Evolutionary conservation across 2,888 invertebrate species (phyloP), one percentile per base, ranked within the genome.

Genomic region (Hypselothyrea guttata): DNA sequence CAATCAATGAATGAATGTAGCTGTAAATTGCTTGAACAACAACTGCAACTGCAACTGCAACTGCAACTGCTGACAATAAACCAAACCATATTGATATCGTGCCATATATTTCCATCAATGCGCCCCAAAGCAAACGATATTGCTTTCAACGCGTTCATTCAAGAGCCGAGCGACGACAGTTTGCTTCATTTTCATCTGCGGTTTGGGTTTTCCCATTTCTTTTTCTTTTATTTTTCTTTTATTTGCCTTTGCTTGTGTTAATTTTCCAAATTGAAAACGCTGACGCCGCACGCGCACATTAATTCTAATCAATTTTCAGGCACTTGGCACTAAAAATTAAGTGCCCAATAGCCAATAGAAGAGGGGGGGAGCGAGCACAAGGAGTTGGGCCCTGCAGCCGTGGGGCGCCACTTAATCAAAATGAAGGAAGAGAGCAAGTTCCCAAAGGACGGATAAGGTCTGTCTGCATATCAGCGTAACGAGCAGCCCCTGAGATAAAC

Each of bases 241-340:
- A n/a, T n/a, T n/a, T n/a, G n/a, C n/a, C n/a, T n/a, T n/a, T n/a
- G n/a, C 31, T 33, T 37, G 44, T 38, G 53, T 66, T 71, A 66
- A 71, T 71, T 71, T 69, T 65, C 55, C 57, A 71, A 74, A 74
- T 74, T 67, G 73, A 73, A 73, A 73, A 73, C 55, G 68, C 72
- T 60, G 63, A 59, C 67, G 51, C 54, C 44, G 54, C 75, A 65
- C 54, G 57, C 60, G 66, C 74, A 73, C 84, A 79, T 81, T 78
- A 81, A 77, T 81, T 84, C 74, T 78, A 84, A 81, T 81, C 78
- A 84, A 84, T 81, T 81, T 84, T 18, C 57, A 53, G 65, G 22
- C 57, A 61, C 61, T 71, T 58, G 79, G 56, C 73, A 78, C 67
- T 73, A 61, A 62, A 68, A 74, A 63, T 51, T 68, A 71, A 71